These are phyloP conservation scores for Platanista minor DNA, from an alignment of 2,113 vertebrate species.

Conservation along the genomic window DNA sequence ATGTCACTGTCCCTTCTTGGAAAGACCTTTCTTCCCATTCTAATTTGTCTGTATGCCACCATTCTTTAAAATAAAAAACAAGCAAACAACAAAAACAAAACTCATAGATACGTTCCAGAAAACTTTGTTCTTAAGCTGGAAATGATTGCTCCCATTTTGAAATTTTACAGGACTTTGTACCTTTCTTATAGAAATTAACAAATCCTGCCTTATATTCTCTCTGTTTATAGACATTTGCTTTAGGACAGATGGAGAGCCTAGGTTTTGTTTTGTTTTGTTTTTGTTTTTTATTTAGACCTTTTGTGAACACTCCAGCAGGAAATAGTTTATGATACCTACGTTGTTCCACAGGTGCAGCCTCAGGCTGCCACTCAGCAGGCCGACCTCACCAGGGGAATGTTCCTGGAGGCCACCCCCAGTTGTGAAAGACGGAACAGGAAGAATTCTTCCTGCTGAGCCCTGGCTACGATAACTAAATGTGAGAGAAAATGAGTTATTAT, in stretches of 20 bases:
- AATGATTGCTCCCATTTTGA: neutral
- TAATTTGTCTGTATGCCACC: neutral
- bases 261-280: too few species aligned
- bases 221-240: neutral
- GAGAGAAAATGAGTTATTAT: neutral
- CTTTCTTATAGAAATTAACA: neutral
- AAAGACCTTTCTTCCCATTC: neutral
- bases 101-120: neutral
- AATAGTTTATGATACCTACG: neutral
- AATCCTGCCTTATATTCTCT: neutral
- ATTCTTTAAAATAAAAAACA: neutral
- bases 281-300: neutral
- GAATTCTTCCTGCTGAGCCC: neutral
- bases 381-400: neutral
- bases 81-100: neutral
- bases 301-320: neutral
- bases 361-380: neutral
- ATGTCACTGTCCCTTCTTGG: neutral
- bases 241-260: neutral
- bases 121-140: neutral
- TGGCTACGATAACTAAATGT: neutral
- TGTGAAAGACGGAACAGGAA: neutral
- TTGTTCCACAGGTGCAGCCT: neutral
- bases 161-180: neutral
- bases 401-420: neutral